phyloP scores from a whole-genome alignment of 2,888 invertebrate species.

The Cremastobaeus sp. region DNA sequence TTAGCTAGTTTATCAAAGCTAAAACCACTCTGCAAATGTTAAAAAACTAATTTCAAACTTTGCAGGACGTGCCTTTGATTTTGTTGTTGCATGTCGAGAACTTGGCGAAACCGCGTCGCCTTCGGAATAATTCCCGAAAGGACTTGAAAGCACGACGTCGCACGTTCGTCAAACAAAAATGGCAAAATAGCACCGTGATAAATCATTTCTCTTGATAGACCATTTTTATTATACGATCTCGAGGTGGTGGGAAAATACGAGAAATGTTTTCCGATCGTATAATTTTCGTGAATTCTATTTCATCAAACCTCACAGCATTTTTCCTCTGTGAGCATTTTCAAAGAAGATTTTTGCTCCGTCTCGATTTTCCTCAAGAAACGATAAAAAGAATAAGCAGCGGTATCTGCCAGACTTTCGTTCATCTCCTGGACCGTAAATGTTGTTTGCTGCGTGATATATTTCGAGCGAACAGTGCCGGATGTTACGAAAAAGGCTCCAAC shows the following conservation, averaged over 20 bases:
- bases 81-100: conserved; percentile 27
- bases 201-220: too few relatives aligned
- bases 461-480: conserved; percentile 45
- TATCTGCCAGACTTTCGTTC: conserved; percentile 32
- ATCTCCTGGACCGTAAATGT: conserved; percentile 37
- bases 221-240: too few relatives aligned
- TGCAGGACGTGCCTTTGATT: conserved; percentile 31
- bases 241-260: too few relatives aligned
- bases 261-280: not conserved
- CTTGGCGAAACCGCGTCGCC: conserved; percentile 22
- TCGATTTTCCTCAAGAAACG: conserved; percentile 4
- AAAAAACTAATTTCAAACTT: conserved; percentile 51
- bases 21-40: conserved; percentile 27
- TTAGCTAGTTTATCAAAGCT: conserved; percentile 14
- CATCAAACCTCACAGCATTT: not conserved
- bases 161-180: not conserved
- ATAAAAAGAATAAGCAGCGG: conserved; percentile 20
- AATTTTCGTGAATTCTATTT: too few relatives aligned
- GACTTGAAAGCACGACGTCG: conserved; percentile 15
- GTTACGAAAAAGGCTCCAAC: conserved; percentile 27
- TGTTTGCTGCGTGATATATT: conserved; percentile 44
- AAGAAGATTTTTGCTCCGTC: conserved; percentile 1
- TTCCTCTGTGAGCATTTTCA: not conserved
- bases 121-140: conserved; percentile 26
- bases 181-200: too few relatives aligned